Base-by-base conservation (phyloP, 2,797 vertebrate species). In the Micrastur ruficollis region DNA sequence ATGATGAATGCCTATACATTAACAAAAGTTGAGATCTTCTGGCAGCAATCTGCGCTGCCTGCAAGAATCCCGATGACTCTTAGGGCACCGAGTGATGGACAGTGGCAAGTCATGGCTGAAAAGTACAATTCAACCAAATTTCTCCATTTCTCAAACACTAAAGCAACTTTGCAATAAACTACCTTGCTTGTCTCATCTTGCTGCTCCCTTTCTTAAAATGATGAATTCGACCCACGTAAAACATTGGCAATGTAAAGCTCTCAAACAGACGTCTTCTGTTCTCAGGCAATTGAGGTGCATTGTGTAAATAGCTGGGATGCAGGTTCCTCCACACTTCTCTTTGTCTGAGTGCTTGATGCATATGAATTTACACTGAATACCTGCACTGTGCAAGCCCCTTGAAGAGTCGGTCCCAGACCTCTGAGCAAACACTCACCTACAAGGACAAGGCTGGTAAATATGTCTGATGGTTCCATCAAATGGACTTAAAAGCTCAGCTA, bases 1-100 rank as follows among this genome's bases (percentile, higher is more conserved):
- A 95, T 89, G 90, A 96, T 94, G 98, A 98, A 99, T 99, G 98
- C 99, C 99, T 99, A 98, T 98, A 99, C 99, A 99, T 98, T 98
- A 98, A 98, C 98, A 97, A 97, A 98, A 95, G 96, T 94, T 93
- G 93, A 78, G 61, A 26, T 89, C 97, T 98, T 96, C 96, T 89
- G 93, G 97, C 96, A 97, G 96, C 94, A 93, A 97, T 83, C 87
- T 97, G 94, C 25, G 10, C 79, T 81, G 52, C 23, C 90, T 76
- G 36, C 31, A 88, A 97, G 78, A 95, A 96, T 87, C 52, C 26
- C 5, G 9, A 71, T 6, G 56, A 47, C 59, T 70, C 50, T 36
- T 46, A 79, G 71, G 68, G 73, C 59, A 46, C 27, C 1, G 1
- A 74, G 70, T 58, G 58, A 82, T 25, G 62, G 73, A 56, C 6